Evolutionary conservation across 2,113 vertebrate genomes (phyloP).

Genomic region (Leucopsar rothschildi): DNA sequence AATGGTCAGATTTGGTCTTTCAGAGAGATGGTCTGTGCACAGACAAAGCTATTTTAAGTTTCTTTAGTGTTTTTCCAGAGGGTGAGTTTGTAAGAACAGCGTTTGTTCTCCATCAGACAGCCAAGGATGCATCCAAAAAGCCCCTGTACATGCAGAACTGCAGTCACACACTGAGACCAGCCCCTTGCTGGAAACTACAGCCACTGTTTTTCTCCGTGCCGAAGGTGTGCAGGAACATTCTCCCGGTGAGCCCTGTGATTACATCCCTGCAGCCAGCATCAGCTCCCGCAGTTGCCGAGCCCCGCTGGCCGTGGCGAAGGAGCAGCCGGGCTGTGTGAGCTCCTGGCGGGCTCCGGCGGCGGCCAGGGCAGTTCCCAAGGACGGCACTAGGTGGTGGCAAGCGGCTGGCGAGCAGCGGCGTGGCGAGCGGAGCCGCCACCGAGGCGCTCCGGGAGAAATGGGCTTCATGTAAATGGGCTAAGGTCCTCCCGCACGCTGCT

Average conservation of each 20-base stretch:
- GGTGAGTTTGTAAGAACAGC: not conserved
- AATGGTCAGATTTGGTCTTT: not conserved
- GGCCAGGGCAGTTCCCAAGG: not conserved
- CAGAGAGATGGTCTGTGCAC: not conserved
- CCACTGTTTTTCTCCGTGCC: not conserved
- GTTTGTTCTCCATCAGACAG: not conserved
- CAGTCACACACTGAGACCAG: not conserved
- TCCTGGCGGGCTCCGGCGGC: not conserved
- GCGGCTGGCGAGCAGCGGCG: not conserved
- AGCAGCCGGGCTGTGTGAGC: not conserved
- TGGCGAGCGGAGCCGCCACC: not conserved
- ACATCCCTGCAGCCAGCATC: too few species aligned
- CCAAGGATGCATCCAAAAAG: not conserved
- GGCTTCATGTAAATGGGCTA: not conserved
- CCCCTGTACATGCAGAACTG: not conserved
- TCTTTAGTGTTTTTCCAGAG: not conserved
- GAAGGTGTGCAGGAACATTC: not conserved
- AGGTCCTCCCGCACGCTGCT: not conserved
- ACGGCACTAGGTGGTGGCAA: conserved; percentile 62
- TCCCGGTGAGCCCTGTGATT: too few species aligned
- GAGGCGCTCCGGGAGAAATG: not conserved
- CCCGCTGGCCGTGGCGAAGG: not conserved
- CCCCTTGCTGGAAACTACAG: not conserved
- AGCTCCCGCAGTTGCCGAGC: not conserved
- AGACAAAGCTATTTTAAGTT: not conserved